Evolutionary conservation across 2,888 invertebrate species (phyloP).

Genomic region (Bursaphelenchus okinawaensis): DNA sequence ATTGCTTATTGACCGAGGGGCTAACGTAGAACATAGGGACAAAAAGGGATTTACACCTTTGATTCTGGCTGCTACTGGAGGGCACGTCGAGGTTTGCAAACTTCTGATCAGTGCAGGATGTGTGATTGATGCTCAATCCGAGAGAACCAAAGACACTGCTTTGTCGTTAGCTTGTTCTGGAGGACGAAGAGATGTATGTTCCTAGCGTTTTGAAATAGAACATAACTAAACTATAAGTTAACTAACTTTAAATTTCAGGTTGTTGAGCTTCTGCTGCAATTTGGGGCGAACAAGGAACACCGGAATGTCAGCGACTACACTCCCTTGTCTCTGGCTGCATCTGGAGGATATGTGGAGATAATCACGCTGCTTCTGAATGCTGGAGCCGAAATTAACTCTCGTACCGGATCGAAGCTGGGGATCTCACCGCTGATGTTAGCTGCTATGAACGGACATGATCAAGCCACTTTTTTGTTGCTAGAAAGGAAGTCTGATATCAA

Average conservation of each 20-base stretch:
- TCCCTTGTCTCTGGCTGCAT: slow-evolving; percentile 93
- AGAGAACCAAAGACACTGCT: slow-evolving; percentile 92
- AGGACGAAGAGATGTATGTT: slow-evolving; percentile 79
- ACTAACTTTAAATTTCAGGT: slow-evolving; percentile 62
- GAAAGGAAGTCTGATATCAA: slow-evolving; percentile 99
- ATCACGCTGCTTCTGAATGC: slow-evolving; percentile 84
- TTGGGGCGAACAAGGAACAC: slow-evolving; percentile 86
- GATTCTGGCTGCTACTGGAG: slow-evolving; percentile 92
- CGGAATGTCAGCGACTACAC: slow-evolving; percentile 98
- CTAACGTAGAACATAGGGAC: slow-evolving; percentile 94
- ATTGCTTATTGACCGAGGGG: slow-evolving; percentile 80
- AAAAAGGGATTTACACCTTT: slow-evolving; percentile 94
- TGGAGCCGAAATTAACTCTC: slow-evolving; percentile 95
- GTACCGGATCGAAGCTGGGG: slow-evolving; percentile 61
- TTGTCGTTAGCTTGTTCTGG: slow-evolving; percentile 93
- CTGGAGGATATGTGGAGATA: slow-evolving; percentile 92
- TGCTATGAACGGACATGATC: slow-evolving; percentile 95
- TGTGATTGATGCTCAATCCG: slow-evolving; percentile 97
- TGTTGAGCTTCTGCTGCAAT: slow-evolving; percentile 79
- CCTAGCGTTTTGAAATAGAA: neutral
- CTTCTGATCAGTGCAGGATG: slow-evolving; percentile 85
- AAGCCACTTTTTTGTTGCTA: slow-evolving; percentile 84
- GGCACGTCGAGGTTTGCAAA: slow-evolving; percentile 82
- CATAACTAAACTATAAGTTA: neutral
- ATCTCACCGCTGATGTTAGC: slow-evolving; percentile 98